Evolutionary conservation across 2,113 vertebrate species (phyloP), one percentile per base, ranked within the genome.

Genomic region (Vanacampus margaritifer): DNA sequence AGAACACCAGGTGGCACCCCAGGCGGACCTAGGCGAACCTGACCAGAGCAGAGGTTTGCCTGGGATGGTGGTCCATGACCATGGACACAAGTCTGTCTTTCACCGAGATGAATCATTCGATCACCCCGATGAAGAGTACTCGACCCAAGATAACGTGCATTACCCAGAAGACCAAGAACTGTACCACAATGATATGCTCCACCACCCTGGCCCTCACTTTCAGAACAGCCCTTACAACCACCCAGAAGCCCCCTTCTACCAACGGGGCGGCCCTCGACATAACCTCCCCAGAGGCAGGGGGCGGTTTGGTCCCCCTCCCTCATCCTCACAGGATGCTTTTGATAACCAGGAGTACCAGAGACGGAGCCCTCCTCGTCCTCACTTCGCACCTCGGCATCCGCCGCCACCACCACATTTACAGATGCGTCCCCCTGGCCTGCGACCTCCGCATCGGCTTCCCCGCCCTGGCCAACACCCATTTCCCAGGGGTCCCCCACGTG

Each of bases 11-110:
- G 59, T 39, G 0, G 6, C 9, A 16, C 74, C 35, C 1, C 1
- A 23, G 5, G 1, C 65, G 1, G 71, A 67, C 7, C 1, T 35
- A 0, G 65, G 28, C 10, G 75, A 76, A 0, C 16, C 37, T 16
- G 7, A 28, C 0, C 65, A 75, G 26, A 5, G 48, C 41, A 56
- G 72, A 53, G 72, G 3, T 0, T 65, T 82, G 56, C 65, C 79
- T 13, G 73, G 82, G 24, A 81, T 87, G 72, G 79, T 89, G 26
- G 75, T 90, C 68, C 86, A 87, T 5, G 89, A 90, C 74, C 89
- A 90, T 63, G 84, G 87, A 46, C 89, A 89, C 72, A 87, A 85
- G 46, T 86, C 89, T 1, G 3, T 78, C 26, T 73, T 70, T 60
- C 77, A 54, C 26, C 36, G 71, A 0, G 75, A 79, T 1, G 75